These are phyloP conservation scores for Cosmorhoe ocellata DNA, from an alignment of 2,888 invertebrate species.

Conservation along the genomic window DNA sequence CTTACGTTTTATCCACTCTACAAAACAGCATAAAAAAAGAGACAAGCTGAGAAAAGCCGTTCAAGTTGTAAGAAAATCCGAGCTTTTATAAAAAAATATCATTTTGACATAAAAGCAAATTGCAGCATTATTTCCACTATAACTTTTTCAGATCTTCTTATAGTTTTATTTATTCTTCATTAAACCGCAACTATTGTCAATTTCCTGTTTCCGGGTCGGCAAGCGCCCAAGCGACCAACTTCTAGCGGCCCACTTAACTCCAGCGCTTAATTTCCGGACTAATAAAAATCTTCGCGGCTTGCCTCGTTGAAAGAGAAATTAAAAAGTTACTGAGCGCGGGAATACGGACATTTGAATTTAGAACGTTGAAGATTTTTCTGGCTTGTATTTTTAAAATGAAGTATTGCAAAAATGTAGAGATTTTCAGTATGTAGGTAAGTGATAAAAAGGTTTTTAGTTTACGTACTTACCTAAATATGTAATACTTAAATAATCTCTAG, in stretches of 20 bases:
- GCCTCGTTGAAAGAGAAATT: constrained; percentile 33
- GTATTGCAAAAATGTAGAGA: too few relatives aligned
- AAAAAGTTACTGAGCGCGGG: constrained; percentile 30
- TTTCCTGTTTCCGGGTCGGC: constrained; percentile 15
- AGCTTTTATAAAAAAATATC: too few relatives aligned
- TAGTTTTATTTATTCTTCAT: constrained; percentile 8
- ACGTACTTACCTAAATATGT: too few relatives aligned
- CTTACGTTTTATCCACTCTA: too few relatives aligned
- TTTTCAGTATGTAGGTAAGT: too few relatives aligned
- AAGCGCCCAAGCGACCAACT: constrained; percentile 19
- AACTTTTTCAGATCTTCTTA: neutral
- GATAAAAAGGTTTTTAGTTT: too few relatives aligned
- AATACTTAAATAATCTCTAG: too few relatives aligned
- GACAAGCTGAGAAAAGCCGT: too few relatives aligned
- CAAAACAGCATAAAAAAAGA: too few relatives aligned
- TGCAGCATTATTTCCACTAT: too few relatives aligned
- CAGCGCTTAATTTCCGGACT: constrained; percentile 35
- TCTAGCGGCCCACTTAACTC: constrained; percentile 29
- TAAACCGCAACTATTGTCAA: constrained; percentile 20
- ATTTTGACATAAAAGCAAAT: too few relatives aligned
- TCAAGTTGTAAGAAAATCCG: too few relatives aligned
- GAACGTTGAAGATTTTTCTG: constrained; percentile 5
- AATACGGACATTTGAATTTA: constrained; percentile 17
- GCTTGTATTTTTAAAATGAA: neutral
- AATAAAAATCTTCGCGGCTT: constrained; percentile 35